phyloP scores from a whole-genome alignment of 2,797 vertebrate genomes.

The Poeciliopsis infans region DNA sequence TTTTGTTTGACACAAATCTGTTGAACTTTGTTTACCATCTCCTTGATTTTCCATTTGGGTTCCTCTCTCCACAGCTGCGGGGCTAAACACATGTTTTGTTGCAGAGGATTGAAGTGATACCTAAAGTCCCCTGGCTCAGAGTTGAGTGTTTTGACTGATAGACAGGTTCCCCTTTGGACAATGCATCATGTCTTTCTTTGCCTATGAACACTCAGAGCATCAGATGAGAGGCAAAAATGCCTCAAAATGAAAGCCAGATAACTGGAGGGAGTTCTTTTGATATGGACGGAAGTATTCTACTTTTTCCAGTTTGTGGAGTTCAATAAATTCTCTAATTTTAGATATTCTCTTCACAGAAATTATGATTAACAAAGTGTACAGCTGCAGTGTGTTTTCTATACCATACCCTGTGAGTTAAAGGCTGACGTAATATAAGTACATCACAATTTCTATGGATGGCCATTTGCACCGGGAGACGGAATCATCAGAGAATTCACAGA shows the following conservation, averaged over 20 bases:
- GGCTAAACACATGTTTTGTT: conserved; percentile 65
- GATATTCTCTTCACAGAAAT: neutral
- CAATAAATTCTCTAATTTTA: conserved; percentile 10
- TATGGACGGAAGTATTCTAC: conserved; percentile 20
- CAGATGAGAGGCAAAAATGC: conserved; percentile 40
- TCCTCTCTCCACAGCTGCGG: conserved; percentile 66
- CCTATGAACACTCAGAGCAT: conserved; percentile 35
- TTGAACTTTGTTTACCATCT: conserved; percentile 66
- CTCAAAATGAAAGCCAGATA: conserved; percentile 36
- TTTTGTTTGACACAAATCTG: conserved; percentile 66
- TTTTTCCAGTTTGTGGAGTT: neutral
- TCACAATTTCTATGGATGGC: neutral
- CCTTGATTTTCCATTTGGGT: conserved; percentile 69
- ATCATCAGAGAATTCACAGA: neutral
- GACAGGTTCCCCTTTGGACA: conserved; percentile 63
- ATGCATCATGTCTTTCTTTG: conserved; percentile 46
- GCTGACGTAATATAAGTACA: conserved; percentile 6
- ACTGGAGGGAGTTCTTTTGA: conserved; percentile 47
- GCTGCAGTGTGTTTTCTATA: neutral
- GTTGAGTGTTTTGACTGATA: conserved; percentile 64
- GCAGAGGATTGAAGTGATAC: conserved; percentile 48
- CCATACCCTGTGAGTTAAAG: neutral
- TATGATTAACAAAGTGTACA: neutral
- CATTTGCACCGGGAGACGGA: neutral
- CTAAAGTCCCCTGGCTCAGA: conserved; percentile 64